Base-by-base conservation (phyloP, 2,888 invertebrate species). In the Metopia argyrocephala region DNA sequence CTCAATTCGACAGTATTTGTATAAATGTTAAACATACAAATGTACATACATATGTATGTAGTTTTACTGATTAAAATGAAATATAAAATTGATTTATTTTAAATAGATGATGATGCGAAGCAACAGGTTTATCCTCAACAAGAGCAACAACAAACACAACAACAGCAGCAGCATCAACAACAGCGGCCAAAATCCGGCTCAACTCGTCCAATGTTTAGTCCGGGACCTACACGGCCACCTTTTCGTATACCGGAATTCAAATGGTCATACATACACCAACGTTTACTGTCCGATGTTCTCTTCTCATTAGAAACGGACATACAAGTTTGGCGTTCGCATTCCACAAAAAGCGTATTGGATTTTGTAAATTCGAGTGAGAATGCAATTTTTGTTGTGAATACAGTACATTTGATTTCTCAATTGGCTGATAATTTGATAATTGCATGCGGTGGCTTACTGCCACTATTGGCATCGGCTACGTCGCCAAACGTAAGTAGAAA, bases 211-310 rank as follows among this genome's bases (percentile, higher is more conserved):
- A 97, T 97, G 95, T 97, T 97, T 91, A 97, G 96, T 86, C 96
- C 97, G 78, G 96, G 97, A 5, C 96, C 97, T 46, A 96, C 97
- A 71, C 93, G 97, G 85, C 98, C 97, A 23, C 98, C 99, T 3
- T 99, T 99, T 92, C 94, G 99, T 84, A 99, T 99, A 89, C 99
- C 99, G 25, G 99, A 99, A 92, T 99, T 99, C 92, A 96, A 98
- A 86, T 99, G 99, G 99, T 99, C 99, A 1, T 97, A 97, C 91
- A 97, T 99, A 85, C 99, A 99, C 91, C 98, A 99, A 91, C 93
- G 98, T 79, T 92, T 99, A 71, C 92, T 99, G 0, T 97, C 98
- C 15, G 99, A 99, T 91, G 96, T 99, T 45, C 92, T 99, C 31
- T 97, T 97, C 91, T 98, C 98, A 0, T 92, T 99, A 75, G 99